Percentiles rank a stretch among this genome's conserved stretches.
Evolutionary conservation across 2,888 invertebrate species (phyloP).

Genomic region (Teinopalpus imperialis): DNA sequence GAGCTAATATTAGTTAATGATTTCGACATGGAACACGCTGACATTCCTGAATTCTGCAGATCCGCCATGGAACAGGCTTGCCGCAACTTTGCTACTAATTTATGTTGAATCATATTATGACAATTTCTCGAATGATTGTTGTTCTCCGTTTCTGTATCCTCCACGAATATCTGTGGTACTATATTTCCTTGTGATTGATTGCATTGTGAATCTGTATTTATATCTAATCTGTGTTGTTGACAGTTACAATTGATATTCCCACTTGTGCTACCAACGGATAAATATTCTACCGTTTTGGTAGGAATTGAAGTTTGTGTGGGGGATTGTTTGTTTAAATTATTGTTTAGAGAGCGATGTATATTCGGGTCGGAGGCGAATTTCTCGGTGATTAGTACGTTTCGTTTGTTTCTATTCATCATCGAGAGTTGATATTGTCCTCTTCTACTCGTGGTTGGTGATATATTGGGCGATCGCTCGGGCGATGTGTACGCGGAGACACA

Average conservation of each 20-base stretch:
- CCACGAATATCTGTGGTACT: conserved; percentile 46
- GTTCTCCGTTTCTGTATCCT: conserved; percentile 32
- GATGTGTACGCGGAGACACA: conserved; percentile 55
- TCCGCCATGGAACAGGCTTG: conserved; percentile 66
- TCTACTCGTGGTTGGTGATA: conserved; percentile 53
- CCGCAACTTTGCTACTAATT: conserved; percentile 54
- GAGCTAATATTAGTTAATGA: conserved; percentile 54
- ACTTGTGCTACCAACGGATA: conserved; percentile 41
- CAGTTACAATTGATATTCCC: conserved; percentile 34
- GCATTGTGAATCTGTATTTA: conserved; percentile 17
- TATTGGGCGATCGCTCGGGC: conserved; percentile 54
- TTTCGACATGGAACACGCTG: conserved; percentile 45
- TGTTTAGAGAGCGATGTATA: conserved; percentile 48
- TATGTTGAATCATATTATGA: conserved; percentile 52
- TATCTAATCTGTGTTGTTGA: conserved; percentile 29
- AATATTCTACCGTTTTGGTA: conserved; percentile 32
- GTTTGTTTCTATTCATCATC: conserved; percentile 56
- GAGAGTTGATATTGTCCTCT: conserved; percentile 67
- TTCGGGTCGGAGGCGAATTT: conserved; percentile 66
- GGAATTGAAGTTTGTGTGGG: neutral
- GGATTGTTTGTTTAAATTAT: conserved; percentile 26
- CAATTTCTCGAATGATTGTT: conserved; percentile 31
- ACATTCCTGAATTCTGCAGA: conserved; percentile 45
- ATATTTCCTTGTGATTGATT: conserved; percentile 24
- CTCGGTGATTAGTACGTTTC: conserved; percentile 51